Evolutionary conservation across 2,888 invertebrate species (phyloP).

Genomic region (Eurois occulta): DNA sequence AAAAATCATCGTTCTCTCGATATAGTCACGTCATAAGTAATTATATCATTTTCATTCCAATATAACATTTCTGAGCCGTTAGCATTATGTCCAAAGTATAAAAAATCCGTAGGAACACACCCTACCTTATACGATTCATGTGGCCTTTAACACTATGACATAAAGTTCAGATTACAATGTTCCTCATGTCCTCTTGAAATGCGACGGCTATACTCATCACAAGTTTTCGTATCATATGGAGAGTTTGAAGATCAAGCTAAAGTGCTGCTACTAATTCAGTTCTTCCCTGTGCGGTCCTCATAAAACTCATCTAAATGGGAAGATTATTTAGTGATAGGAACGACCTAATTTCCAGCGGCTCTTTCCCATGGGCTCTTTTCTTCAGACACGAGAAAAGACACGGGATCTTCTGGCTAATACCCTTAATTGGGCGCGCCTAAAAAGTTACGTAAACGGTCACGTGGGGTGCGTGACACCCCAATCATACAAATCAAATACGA

Average conservation of each 20-base stretch:
- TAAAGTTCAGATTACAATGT: conserved; percentile 34
- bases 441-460: too few relatives aligned
- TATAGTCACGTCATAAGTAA: conserved; percentile 22
- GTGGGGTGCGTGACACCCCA: too few relatives aligned
- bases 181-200: neutral
- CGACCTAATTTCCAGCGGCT: too few relatives aligned
- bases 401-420: neutral
- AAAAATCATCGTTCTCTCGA: conserved; percentile 15
- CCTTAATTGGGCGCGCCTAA: too few relatives aligned
- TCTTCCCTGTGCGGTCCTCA: neutral
- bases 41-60: neutral
- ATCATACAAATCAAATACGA: too few relatives aligned
- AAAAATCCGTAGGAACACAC: neutral
- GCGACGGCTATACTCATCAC: conserved; percentile 1
- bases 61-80: conserved; percentile 11
- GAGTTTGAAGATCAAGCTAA: conserved; percentile 5
- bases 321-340: conserved; percentile 22
- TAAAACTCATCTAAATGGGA: neutral
- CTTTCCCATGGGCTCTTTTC: neutral
- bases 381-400: neutral
- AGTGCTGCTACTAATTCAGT: conserved; percentile 27
- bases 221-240: neutral
- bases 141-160: neutral
- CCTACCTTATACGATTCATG: neutral
- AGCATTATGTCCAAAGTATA: conserved; percentile 19